Conservation (phyloP, 2,888 invertebrate genomes). For the Hirtodrosophila confusa region DNA sequence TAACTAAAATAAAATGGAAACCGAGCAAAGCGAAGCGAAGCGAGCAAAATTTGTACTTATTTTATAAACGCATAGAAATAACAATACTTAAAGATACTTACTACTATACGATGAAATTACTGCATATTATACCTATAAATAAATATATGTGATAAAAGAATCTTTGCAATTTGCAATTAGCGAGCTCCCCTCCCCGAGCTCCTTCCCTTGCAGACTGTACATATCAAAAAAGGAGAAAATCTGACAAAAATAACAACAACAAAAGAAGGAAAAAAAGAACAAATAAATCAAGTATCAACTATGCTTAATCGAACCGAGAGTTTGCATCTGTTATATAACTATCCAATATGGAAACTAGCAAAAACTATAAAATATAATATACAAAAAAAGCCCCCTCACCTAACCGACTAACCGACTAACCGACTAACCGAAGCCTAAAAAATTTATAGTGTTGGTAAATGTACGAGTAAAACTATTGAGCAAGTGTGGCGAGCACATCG, state of each 20-base stretch:
- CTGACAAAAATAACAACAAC: background rate
- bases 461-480: slow-evolving; percentile 35
- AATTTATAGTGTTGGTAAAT: slow-evolving; percentile 37
- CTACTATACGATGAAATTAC: slow-evolving; percentile 11
- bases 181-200: slow-evolving; percentile 25
- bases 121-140: slow-evolving; percentile 49
- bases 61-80: slow-evolving; percentile 55
- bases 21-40: slow-evolving; percentile 17
- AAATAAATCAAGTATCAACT: slow-evolving; percentile 36
- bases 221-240: slow-evolving; percentile 47
- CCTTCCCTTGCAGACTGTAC: slow-evolving; percentile 59
- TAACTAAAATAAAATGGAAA: slow-evolving; percentile 16
- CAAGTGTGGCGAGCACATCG: slow-evolving; percentile 52
- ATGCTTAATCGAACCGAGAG: slow-evolving; percentile 31
- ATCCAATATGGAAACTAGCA: slow-evolving; percentile 7
- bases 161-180: slow-evolving; percentile 52
- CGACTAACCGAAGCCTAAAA: slow-evolving; percentile 19
- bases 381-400: slow-evolving; percentile 5
- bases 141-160: slow-evolving; percentile 52
- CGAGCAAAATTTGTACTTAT: slow-evolving; percentile 62
- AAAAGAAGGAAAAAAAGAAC: slow-evolving; percentile 11
- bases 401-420: too few species aligned
- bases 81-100: background rate
- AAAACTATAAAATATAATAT: background rate
- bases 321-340: slow-evolving; percentile 26